These are phyloP conservation scores for Metopolophium dirhodum DNA, from an alignment of 1,140 invertebrate genomes.

Conservation along the genomic window DNA sequence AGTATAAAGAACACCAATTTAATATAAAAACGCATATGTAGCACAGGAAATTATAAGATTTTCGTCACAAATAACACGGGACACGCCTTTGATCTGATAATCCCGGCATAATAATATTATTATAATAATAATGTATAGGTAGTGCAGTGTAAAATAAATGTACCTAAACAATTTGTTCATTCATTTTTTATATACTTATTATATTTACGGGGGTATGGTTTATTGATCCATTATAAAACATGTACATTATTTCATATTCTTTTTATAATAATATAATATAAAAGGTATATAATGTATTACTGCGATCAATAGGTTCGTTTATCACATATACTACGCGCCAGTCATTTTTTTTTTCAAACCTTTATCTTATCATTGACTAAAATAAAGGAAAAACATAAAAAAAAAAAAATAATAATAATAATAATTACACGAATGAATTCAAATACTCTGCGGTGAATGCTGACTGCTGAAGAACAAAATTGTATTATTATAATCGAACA, in stretches of 20 bases:
- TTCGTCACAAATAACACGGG: neutral
- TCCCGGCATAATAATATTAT: neutral
- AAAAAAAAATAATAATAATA: neutral
- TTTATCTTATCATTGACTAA: constrained; percentile 6
- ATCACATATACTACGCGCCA: neutral
- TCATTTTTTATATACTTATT: neutral
- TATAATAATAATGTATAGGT: neutral
- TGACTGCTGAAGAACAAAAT: neutral
- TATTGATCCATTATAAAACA: constrained; percentile 29
- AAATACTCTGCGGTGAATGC: neutral
- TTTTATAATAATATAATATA: neutral
- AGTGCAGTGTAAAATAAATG: neutral
- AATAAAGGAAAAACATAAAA: neutral
- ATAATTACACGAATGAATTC: neutral
- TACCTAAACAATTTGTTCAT: constrained; percentile 31
- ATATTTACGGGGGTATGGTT: neutral
- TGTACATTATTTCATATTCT: neutral
- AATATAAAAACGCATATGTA: constrained; percentile 3
- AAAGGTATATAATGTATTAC: constrained; percentile 14
- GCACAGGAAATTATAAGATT: neutral
- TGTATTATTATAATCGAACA: neutral
- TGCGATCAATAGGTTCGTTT: neutral
- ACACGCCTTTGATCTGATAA: neutral
- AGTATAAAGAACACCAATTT: constrained; percentile 2
- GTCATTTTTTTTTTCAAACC: constrained; percentile 8